phyloP scores from a whole-genome alignment of 1,140 invertebrate species.

The Drusus annulatus region DNA sequence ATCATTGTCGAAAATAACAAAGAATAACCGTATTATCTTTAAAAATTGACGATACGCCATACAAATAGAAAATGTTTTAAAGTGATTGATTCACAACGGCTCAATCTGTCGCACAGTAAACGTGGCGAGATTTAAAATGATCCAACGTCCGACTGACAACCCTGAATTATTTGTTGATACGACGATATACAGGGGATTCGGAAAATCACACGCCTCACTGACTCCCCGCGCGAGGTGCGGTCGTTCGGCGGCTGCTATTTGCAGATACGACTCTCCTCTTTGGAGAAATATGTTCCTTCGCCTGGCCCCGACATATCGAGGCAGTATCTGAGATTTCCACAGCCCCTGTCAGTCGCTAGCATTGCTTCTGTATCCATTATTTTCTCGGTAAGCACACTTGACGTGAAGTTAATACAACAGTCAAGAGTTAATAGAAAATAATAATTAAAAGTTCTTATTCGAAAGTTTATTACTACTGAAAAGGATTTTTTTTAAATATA shows the following conservation, averaged over 20 bases:
- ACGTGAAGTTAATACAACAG: too few species aligned
- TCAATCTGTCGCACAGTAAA: too few species aligned
- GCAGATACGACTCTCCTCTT: constrained; percentile 14
- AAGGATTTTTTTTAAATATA: too few species aligned
- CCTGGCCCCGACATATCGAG: background rate
- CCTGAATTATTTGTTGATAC: background rate
- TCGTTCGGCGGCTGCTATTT: constrained; percentile 17
- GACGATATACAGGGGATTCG: constrained; percentile 6
- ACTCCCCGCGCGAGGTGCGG: background rate
- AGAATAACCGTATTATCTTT: too few species aligned
- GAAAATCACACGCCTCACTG: constrained; percentile 23
- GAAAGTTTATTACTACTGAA: too few species aligned
- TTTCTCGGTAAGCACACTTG: background rate
- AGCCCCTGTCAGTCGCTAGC: background rate
- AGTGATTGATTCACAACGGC: too few species aligned
- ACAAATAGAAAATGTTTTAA: too few species aligned
- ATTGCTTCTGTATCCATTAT: constrained; percentile 6
- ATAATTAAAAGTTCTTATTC: too few species aligned
- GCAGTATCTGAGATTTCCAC: constrained; percentile 15
- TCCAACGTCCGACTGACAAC: background rate
- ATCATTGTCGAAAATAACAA: too few species aligned
- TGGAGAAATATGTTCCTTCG: background rate
- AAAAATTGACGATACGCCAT: too few species aligned
- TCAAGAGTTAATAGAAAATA: too few species aligned
- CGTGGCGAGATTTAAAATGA: too few species aligned